Evolutionary conservation across 1,140 invertebrate species (phyloP), one percentile per base, ranked within the genome.

Genomic region (Saccostrea glomerata): DNA sequence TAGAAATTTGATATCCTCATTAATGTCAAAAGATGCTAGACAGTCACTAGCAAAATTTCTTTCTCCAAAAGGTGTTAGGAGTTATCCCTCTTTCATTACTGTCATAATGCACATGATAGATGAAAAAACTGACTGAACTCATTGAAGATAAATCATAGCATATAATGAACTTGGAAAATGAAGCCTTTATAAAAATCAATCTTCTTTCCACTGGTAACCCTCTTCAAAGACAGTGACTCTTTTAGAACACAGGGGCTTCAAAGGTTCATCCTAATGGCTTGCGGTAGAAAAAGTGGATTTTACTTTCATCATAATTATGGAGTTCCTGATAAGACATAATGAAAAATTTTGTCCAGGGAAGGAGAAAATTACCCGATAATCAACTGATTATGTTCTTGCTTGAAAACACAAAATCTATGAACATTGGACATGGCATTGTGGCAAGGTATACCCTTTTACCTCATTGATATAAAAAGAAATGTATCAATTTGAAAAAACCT

Each of bases 201-300:
- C 23, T 30, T 15, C 13, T 77, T 36, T 77, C 70, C 15, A 36
- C 70, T 77, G 30, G 25, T 36, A 25, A 77, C 23, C 25, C 23
- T 77, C 23, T 30, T 77, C 70, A 36, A 36, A 77, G 70, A 30
- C 70, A 77, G 1, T 77, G 25, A 36, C 70, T 36, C 25, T 30
- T 36, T 12, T 77, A 30, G 70, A 77, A 77, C 25, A 77, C 70
- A 36, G 70, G 11, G 70, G 70, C 70, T 77, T 77, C 70, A 77
- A 77, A 77, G 70, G 70, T 77, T 77, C 17, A 77, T 77, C 70
- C 36, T 77, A 77, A 77, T 77, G 30, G 70, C 70, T 77, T 77
- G 70, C 70, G 70, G 70, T 77, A 77, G 70, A 77, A 77, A 77
- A 30, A 77, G 70, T 77, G 70, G 70, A 77, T 77, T 77, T 77